Base-by-base conservation (phyloP, 2,113 vertebrate genomes). In the Vicugna pacos region DNA sequence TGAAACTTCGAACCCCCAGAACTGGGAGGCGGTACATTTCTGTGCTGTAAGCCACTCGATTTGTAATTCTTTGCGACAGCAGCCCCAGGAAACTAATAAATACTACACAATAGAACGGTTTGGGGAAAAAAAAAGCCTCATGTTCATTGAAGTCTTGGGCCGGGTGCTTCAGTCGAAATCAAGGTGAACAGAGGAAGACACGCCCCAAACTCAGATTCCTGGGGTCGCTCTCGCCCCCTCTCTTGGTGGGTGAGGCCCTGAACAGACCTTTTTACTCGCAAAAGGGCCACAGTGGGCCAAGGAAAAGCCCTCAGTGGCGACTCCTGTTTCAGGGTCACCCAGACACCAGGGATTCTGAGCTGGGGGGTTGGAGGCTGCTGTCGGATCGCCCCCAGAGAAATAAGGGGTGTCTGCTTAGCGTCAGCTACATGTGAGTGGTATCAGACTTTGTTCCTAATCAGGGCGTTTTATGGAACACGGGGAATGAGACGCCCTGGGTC, bases 381-480 rank as follows among this genome's bases (percentile, higher is more conserved):
- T 13, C 11, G 22, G 22, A 3, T 16, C 42, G 30, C 8, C 14
- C 20, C 22, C 24, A 2, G 64, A 17, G 50, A 50, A 6, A 30
- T 5, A 19, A 38, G 56, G n/a, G 35, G 16, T 1, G 24, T 76
- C 60, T 28, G n/a, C 30, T 52, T 46, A 24, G 54, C n/a, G 3
- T 10, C 11, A 4, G 0, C 9, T 32, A 42, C 38, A 16, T 0
- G 6, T 42, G 11, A 11, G 10, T 3, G 3, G 19, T 24, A 8
- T 28, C 54, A 42, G 48, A 50, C 14, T 0, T 46, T 3, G 0
- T 20, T 35, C n/a, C 65, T 46, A 48, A 16, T 13, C 35, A 69
- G 72, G 30, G 8, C 75, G 17, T 42, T 48, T 60, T 62, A 4
- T 26, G 17, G 52, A 20, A 22, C 22, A 9, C 24, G 4, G n/a